Conservation (phyloP, 2,888 invertebrate species). For the Aleiodes testaceus region DNA sequence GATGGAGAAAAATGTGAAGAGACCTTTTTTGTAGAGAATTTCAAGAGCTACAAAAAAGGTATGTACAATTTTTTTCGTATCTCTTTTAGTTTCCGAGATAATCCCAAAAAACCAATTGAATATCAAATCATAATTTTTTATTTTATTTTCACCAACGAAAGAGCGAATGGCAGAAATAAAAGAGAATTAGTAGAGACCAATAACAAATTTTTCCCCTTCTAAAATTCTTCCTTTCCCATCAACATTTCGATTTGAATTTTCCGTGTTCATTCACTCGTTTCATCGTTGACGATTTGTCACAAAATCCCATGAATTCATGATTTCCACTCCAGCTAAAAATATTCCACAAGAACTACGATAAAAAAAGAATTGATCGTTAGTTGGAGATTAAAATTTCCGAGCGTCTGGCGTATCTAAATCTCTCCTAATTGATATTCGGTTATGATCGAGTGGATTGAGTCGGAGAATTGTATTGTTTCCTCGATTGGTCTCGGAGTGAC, state of each 20-base stretch:
- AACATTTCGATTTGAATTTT: slow-evolving; percentile 11
- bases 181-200: background rate
- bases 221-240: slow-evolving; percentile 9
- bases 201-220: slow-evolving; percentile 7
- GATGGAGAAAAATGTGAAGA: too few species aligned
- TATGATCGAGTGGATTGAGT: slow-evolving; percentile 1
- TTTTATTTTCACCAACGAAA: too few species aligned
- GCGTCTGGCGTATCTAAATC: slow-evolving; percentile 14
- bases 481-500: background rate
- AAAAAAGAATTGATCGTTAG: slow-evolving; percentile 28
- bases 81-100: too few species aligned
- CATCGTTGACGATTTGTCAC: slow-evolving; percentile 14
- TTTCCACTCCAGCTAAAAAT: slow-evolving; percentile 6
- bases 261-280: slow-evolving; percentile 5
- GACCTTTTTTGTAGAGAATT: too few species aligned
- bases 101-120: too few species aligned
- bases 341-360: background rate
- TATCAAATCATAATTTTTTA: too few species aligned
- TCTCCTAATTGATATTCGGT: slow-evolving; percentile 30
- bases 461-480: slow-evolving; percentile 12
- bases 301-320: slow-evolving; percentile 25
- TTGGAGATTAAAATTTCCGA: slow-evolving; percentile 10
- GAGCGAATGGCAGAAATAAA: too few species aligned
- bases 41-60: too few species aligned
- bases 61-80: too few species aligned